Evolutionary conservation across 1,140 invertebrate species (phyloP), one percentile per base, ranked within the genome.

Genomic region (Rhizoglyphus robini): DNA sequence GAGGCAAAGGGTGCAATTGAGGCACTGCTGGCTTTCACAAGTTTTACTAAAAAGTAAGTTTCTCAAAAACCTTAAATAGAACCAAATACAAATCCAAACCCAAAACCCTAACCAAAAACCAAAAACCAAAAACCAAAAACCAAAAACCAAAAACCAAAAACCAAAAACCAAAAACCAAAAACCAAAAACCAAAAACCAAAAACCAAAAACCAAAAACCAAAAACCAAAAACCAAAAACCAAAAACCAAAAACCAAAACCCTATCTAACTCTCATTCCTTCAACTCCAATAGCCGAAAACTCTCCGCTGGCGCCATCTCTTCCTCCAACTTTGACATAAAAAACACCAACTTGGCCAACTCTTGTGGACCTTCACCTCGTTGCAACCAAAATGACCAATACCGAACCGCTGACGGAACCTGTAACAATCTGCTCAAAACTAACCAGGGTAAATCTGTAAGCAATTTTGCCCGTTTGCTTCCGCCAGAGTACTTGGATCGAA

Each of bases 381-480:
- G 61, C 32, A 5, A 11, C 30, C 13, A n/a, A 4, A 49, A 20
- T 49, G 68, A 67, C n/a, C 8, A 11, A 8, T 85, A 82, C 72
- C 74, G 86, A 4, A 81, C 77, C 11, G 75, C 82, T 49, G 84
- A 87, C 71, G 86, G 85, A 2, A 82, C 82, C 13, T 88, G 86
- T 72, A 88, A 88, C 72, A 85, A 88, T 72, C 72, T 81, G 0
- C 71, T 76, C 11, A 71, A 82, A 73, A 78, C 70, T 4, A 67
- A 69, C 72, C 81, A 79, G 77, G 78, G 76, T 34, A 81, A 72
- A 61, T 68, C 79, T 23, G 69, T 70, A 11, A 71, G 69, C 29
- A 68, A 75, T 20, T 75, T 76, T 66, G 79, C 79, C 57, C 73
- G 86, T 63, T 73, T 87, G 36, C 71, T 87, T 36, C 79, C 80